Evolutionary conservation across 2,113 vertebrate genomes (phyloP).

Genomic region (Falco punctatus): DNA sequence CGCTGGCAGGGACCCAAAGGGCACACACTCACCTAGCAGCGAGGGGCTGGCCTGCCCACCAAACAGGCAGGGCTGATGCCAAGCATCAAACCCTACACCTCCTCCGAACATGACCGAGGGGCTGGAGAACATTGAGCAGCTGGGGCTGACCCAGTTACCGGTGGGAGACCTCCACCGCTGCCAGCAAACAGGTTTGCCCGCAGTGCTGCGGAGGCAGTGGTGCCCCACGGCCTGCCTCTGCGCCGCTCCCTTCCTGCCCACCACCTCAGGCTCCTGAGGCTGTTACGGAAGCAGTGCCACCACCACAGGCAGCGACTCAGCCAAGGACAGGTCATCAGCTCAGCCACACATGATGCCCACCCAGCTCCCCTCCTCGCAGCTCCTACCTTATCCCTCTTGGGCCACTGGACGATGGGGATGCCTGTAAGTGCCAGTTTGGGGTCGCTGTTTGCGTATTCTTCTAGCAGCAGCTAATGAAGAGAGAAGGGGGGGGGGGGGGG

Average conservation of each 20-base stretch:
- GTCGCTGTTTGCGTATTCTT: conserved; percentile 84
- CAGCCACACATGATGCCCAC: fast-evolving
- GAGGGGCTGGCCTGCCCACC: neutral
- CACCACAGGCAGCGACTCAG: fast-evolving
- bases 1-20: neutral
- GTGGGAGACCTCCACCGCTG: neutral
- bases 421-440: conserved; percentile 92
- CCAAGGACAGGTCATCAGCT: no score
- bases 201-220: fast-evolving
- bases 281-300: fast-evolving
- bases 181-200: fast-evolving
- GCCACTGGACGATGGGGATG: conserved; percentile 95
- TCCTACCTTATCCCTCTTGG: conserved; percentile 88
- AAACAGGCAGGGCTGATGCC: neutral
- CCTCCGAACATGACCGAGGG: neutral
- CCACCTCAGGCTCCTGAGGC: fast-evolving
- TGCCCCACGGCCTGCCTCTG: neutral
- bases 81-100: neutral
- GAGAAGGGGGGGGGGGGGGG: neutral
- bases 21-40: neutral
- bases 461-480: conserved; percentile 82
- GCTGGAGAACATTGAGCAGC: neutral
- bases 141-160: neutral
- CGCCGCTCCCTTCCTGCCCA: neutral
- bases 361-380: neutral